Base-by-base conservation (phyloP, 2,113 vertebrate species). In the Pelvicachromis taeniatus region DNA sequence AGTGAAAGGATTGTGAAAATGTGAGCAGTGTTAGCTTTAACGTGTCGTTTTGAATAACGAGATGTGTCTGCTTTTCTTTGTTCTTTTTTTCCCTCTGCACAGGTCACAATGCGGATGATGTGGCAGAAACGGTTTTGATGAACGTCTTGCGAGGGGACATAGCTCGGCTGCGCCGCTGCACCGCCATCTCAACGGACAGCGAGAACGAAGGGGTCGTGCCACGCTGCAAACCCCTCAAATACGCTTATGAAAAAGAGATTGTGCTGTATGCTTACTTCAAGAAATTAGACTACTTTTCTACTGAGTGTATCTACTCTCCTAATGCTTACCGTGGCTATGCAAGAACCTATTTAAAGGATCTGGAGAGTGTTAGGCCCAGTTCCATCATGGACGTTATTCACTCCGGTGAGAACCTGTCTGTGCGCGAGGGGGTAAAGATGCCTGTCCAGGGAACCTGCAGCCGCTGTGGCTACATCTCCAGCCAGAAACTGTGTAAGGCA, bases 191-290 rank as follows among this genome's bases (percentile, higher is more conserved):
- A 2, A 95, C 96, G 0, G 85, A 94, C 78, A 96, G 96, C 6
- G 97, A 96, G 42, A 95, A 97, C 2, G 94, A 97, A 35, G 95
- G 96, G 10, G 93, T 95, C 3, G 93, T 98, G 38, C 97, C 97
- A 0, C 97, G 97, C 38, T 98, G 97, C 95, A 97, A 98, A 70
- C 97, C 98, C 0, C 95, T 99, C 77, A 97, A 98, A 86, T 97
- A 98, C 4, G 96, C 97, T 3, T 98, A 97, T 3, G 97, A 98
- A 93, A 98, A 98, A 89, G 97, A 98, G 94, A 98, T 98, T 5
- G 98, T 98, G 45, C 94, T 98, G n/a, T 98, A 98, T 1, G 97
- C 97, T 8, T 97, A 98, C 92, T 98, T 98, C 86, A 97, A 97
- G 45, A 97, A 96, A 86, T 90, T 99, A 8, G 96, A 97, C 95